phyloP scores from a whole-genome alignment of 1,140 invertebrate species.

The Drosophila tani region DNA sequence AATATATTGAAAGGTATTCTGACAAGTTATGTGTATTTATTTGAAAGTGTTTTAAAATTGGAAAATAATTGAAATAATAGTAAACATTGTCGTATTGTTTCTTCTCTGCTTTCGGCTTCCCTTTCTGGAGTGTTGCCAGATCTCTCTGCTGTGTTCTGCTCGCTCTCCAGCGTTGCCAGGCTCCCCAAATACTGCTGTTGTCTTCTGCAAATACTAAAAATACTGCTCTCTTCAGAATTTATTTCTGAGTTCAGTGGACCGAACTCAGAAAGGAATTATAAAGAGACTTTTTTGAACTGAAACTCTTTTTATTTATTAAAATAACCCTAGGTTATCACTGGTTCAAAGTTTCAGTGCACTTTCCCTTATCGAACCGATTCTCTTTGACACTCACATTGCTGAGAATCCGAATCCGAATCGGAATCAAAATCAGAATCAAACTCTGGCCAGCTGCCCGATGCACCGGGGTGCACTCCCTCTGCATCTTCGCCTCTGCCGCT shows the following conservation, averaged over 20 bases:
- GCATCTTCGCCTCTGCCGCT: neutral
- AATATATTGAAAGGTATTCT: no score
- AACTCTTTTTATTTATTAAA: neutral
- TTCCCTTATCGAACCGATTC: neutral
- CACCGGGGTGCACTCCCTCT: constrained; percentile 15
- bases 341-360: neutral
- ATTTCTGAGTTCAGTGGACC: no score
- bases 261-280: neutral
- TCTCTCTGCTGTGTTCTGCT: neutral
- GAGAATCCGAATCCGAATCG: constrained; percentile 2
- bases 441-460: constrained; percentile 22
- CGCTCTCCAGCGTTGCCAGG: neutral
- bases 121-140: no score
- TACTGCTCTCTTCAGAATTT: no score
- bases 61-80: no score
- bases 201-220: no score
- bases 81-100: no score
- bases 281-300: no score
- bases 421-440: constrained; percentile 6
- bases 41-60: no score
- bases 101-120: no score
- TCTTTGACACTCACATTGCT: constrained; percentile 1
- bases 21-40: no score
- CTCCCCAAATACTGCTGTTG: no score
- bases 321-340: neutral